These are phyloP conservation scores for Apis laboriosa DNA, from an alignment of 1,140 invertebrate genomes.

Conservation along the genomic window DNA sequence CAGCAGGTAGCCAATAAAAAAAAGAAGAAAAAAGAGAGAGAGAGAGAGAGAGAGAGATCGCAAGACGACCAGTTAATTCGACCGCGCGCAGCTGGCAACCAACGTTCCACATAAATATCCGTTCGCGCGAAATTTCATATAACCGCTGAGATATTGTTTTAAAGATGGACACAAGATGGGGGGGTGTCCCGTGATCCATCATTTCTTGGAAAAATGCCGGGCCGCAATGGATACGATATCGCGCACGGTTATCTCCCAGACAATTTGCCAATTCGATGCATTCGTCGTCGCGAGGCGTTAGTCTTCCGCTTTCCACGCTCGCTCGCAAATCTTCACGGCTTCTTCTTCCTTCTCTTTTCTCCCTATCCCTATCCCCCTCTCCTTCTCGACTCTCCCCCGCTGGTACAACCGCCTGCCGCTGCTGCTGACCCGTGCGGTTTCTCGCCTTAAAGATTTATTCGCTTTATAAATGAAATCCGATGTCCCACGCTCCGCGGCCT, in stretches of 20 bases:
- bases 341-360: neutral
- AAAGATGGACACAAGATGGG: slow-evolving; percentile 53
- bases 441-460: slow-evolving; percentile 70
- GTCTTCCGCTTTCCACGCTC: neutral
- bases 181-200: slow-evolving; percentile 54
- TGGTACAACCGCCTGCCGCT: neutral
- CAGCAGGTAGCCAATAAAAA: slow-evolving; percentile 13
- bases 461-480: slow-evolving; percentile 72
- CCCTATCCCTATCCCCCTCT: neutral
- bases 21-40: too few species aligned
- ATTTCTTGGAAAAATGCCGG: slow-evolving; percentile 67
- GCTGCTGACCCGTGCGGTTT: slow-evolving; percentile 56
- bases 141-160: slow-evolving; percentile 62
- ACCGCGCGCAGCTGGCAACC: slow-evolving; percentile 1
- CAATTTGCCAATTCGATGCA: slow-evolving; percentile 63
- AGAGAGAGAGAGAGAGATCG: neutral
- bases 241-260: slow-evolving; percentile 49
- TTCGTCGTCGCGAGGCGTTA: slow-evolving; percentile 37
- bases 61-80: slow-evolving; percentile 11
- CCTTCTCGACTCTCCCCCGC: too few species aligned
- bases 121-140: slow-evolving; percentile 27
- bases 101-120: neutral
- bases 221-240: slow-evolving; percentile 16
- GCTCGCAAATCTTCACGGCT: slow-evolving; percentile 25
- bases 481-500: slow-evolving; percentile 44